phyloP scores from a whole-genome alignment of 2,888 invertebrate genomes.

The Elysia crispata region DNA sequence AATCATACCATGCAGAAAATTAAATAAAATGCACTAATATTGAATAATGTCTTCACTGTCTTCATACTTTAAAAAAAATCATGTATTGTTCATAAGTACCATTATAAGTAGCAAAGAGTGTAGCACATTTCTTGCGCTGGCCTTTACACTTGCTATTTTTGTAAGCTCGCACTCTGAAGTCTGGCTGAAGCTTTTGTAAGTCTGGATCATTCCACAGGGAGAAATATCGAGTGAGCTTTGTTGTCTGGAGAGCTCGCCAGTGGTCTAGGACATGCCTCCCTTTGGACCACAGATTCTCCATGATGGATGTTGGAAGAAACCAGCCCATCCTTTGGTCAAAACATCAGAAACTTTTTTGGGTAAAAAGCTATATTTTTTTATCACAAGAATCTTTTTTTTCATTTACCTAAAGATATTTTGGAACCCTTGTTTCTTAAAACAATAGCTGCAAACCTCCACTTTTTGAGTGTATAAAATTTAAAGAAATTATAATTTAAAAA shows the following conservation, averaged over 20 bases:
- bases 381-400: too few species aligned
- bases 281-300: constrained; percentile 68
- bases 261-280: constrained; percentile 76
- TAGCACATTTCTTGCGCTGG: constrained; percentile 73
- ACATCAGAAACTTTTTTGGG: too few species aligned
- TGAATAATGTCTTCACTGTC: too few species aligned
- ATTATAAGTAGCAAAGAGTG: constrained; percentile 78
- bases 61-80: background rate
- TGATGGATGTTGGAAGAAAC: constrained; percentile 74
- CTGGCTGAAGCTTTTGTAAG: constrained; percentile 34
- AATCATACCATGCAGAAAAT: too few species aligned
- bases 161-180: constrained; percentile 41
- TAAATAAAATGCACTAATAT: too few species aligned
- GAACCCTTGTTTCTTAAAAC: too few species aligned
- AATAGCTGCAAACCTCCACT: too few species aligned
- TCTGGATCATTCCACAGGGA: constrained; percentile 56
- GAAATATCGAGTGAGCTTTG: constrained; percentile 79
- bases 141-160: constrained; percentile 43
- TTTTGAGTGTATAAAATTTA: too few species aligned
- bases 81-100: constrained; percentile 66
- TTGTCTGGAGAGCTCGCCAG: constrained; percentile 81
- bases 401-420: too few species aligned
- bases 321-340: constrained; percentile 74
- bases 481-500: too few species aligned
- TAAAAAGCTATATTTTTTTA: too few species aligned